A percentile compares a stretch with the other conserved stretches of the same genome.
These are phyloP conservation scores for Elysia chlorotica DNA, from an alignment of 1,140 invertebrate genomes.

Conservation along the genomic window DNA sequence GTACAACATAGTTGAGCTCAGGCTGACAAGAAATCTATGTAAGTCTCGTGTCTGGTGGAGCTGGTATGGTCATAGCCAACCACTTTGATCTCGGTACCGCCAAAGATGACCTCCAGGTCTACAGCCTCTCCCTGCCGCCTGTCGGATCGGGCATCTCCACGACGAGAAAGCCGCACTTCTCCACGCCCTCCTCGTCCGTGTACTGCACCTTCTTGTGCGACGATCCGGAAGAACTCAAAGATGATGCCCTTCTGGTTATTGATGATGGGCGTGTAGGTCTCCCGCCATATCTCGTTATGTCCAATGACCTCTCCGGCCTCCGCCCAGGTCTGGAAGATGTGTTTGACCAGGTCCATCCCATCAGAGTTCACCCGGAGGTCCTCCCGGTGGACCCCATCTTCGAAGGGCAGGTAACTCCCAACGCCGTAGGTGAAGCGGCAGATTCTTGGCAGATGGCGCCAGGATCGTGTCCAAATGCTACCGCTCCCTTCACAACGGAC, in stretches of 20 bases:
- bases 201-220: constrained; percentile 64
- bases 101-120: constrained; percentile 68
- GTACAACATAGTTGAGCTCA: constrained; percentile 2
- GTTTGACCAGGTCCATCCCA: constrained; percentile 67
- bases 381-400: constrained; percentile 64
- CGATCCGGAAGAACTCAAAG: constrained; percentile 67
- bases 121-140: constrained; percentile 61
- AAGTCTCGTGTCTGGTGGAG: constrained; percentile 64
- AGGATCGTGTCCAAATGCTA: constrained; percentile 69
- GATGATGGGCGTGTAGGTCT: constrained; percentile 68
- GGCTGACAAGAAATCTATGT: constrained; percentile 66
- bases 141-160: constrained; percentile 63
- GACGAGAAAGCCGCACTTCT: constrained; percentile 66
- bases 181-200: constrained; percentile 67
- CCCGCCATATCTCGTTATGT: constrained; percentile 65
- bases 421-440: constrained; percentile 69
- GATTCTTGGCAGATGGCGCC: constrained; percentile 65
- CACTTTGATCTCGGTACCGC: constrained; percentile 69
- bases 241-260: constrained; percentile 65
- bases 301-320: constrained; percentile 64
- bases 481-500: constrained; percentile 64
- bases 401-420: constrained; percentile 65
- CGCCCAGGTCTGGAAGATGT: constrained; percentile 69
- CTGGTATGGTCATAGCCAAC: constrained; percentile 67
- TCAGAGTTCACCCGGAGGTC: constrained; percentile 66